Evolutionary conservation across 2,113 vertebrate genomes (phyloP), one percentile per base, ranked within the genome.

Genomic region (Ceratotherium simum): DNA sequence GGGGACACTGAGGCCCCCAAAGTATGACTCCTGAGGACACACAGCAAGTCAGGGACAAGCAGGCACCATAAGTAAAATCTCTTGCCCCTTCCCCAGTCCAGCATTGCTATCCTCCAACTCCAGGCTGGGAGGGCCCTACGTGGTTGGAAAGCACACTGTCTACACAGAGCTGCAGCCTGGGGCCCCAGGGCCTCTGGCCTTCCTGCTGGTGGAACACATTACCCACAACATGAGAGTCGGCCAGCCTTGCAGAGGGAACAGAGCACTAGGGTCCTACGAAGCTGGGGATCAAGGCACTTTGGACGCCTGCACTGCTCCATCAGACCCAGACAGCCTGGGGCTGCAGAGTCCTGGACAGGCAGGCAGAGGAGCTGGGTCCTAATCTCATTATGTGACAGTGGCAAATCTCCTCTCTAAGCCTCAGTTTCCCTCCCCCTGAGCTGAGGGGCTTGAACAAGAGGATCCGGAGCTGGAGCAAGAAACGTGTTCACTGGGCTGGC

Each of bases 91-190:
- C 33, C 46, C 39, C 8, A 17, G 51, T n/a, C 64, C 42, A 18
- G 42, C 36, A 54, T 9, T 58, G 39, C 39, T 78, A 0, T 58
- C 65, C 48, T 54, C 67, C 69, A 14, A 17, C 36, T 82, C 86
- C 33, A 72, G 87, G 36, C 16, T 76, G 25, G 1, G 8, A 21
- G 11, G 36, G 18, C 5, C 51, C 46, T 6, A 0, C 0, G 0
- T 3, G 39, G n/a, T 60, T 48, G 31, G 27, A 65, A 78, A 93
- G 82, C 25, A 58, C 12, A 6, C 27, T 4, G 42, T 54, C 87
- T 69, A 21, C 11, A 23, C 3, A 8, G 33, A 65, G 51, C 69
- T 42, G 33, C 51, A 83, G 29, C 80, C 62, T 10, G 6, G 39
- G 39, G 31, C 31, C 54, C 78, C 8, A 10, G 56, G 25, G 60